Conservation (phyloP, 2,888 invertebrate genomes). For the Timema podura region DNA sequence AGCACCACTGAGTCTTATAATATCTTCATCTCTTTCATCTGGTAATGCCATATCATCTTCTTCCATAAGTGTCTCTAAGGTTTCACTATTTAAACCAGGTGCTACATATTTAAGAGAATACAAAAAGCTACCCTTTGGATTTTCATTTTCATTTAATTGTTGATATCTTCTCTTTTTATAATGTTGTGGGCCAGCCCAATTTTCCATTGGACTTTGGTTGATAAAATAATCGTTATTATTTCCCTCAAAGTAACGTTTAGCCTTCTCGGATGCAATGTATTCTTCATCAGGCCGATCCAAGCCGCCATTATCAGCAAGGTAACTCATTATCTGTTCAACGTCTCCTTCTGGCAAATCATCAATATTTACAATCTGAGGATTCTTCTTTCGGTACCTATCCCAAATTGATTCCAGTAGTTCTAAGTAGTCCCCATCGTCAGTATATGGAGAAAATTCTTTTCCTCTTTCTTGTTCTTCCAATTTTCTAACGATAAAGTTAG, state of each 20-base stretch:
- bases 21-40: constrained; percentile 28
- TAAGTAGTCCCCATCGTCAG: constrained; percentile 49
- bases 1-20: constrained; percentile 10
- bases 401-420: constrained; percentile 54
- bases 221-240: constrained; percentile 34
- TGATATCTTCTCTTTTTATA: constrained; percentile 27
- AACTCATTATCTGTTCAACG: constrained; percentile 35
- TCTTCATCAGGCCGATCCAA: constrained; percentile 15
- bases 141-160: constrained; percentile 24
- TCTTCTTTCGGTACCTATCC: constrained; percentile 54
- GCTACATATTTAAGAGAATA: constrained; percentile 30
- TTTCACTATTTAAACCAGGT: constrained; percentile 27
- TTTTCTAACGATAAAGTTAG: constrained; percentile 38
- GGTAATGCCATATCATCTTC: constrained; percentile 22
- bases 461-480: constrained; percentile 37
- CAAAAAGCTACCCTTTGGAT: constrained; percentile 25
- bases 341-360: constrained; percentile 36
- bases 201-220: constrained; percentile 29
- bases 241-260: constrained; percentile 27
- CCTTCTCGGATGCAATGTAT: background rate
- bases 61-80: constrained; percentile 27
- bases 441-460: constrained; percentile 38
- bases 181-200: constrained; percentile 16
- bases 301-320: constrained; percentile 26
- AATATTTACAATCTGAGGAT: constrained; percentile 37